phyloP scores from a whole-genome alignment of 2,797 vertebrate species.

The Acrossocheilus wenchowensis region DNA sequence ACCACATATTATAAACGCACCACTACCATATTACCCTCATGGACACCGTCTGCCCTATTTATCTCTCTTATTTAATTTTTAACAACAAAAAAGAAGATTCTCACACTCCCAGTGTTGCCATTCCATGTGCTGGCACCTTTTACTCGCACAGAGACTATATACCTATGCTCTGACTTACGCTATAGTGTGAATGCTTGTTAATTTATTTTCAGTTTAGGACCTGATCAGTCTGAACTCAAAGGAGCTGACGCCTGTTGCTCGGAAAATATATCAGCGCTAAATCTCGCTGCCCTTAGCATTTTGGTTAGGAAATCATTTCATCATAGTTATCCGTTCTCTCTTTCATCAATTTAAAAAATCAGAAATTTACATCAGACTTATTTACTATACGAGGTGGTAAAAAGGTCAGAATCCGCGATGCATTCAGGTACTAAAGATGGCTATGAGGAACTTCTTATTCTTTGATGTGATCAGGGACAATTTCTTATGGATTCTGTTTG shows the following conservation, averaged over 20 bases:
- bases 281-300: not conserved
- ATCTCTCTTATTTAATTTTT: conserved; percentile 22
- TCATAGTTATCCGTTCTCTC: not conserved
- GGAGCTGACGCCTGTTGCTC: not conserved
- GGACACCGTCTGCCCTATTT: conserved; percentile 5
- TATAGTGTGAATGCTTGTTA: conserved; percentile 64
- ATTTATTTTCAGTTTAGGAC: conserved; percentile 66
- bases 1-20: conserved; percentile 7
- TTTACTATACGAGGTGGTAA: not conserved
- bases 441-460: not conserved
- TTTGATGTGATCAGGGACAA: conserved; percentile 36
- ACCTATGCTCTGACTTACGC: conserved; percentile 59
- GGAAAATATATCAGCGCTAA: not conserved
- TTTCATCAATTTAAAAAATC: not conserved
- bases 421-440: conserved; percentile 9
- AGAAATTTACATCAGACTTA: not conserved
- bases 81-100: not conserved
- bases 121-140: conserved; percentile 51
- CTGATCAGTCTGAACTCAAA: conserved; percentile 58
- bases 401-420: not conserved
- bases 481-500: conserved; percentile 44
- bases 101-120: conserved; percentile 46
- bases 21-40: not conserved
- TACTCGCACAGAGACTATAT: conserved; percentile 65
- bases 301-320: not conserved